Percentiles rank a stretch among this genome's conserved stretches.
Evolutionary conservation across 1,140 invertebrate genomes (phyloP).

Genomic region (Acarapis woodi): DNA sequence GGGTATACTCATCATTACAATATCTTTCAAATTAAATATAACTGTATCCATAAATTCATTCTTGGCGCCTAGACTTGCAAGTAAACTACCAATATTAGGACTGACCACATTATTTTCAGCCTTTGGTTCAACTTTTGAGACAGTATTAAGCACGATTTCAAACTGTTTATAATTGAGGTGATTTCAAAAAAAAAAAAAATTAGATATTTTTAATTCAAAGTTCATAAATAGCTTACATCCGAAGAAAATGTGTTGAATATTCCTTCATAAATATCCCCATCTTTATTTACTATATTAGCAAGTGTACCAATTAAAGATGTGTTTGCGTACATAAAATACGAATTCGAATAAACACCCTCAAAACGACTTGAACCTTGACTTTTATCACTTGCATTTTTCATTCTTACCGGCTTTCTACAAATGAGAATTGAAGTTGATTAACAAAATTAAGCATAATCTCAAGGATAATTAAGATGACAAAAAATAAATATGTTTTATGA

Average conservation of each 20-base stretch:
- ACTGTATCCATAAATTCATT: constrained; percentile 28
- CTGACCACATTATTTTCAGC: background rate
- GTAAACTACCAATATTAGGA: constrained; percentile 5
- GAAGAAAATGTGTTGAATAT: constrained; percentile 56
- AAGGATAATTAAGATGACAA: too few relatives aligned
- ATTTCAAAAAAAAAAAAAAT: background rate
- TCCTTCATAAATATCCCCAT: constrained; percentile 49
- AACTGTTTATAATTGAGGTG: background rate
- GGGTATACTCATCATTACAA: constrained; percentile 40
- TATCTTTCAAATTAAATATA: constrained; percentile 50
- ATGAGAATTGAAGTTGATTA: too few relatives aligned
- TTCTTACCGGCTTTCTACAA: too few relatives aligned
- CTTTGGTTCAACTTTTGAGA: constrained; percentile 1
- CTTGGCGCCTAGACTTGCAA: constrained; percentile 3
- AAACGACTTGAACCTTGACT: too few relatives aligned
- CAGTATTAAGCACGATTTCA: constrained; percentile 5
- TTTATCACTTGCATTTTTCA: too few relatives aligned
- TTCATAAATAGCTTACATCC: constrained; percentile 17
- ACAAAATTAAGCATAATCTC: too few relatives aligned
- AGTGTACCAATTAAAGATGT: constrained; percentile 48
- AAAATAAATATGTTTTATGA: too few relatives aligned
- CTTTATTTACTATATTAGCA: constrained; percentile 30
- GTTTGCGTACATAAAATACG: constrained; percentile 52
- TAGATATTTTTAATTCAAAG: background rate
- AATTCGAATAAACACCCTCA: constrained; percentile 62